Conservation (phyloP, 2,797 vertebrate species). For the Crenuchus spilurus region DNA sequence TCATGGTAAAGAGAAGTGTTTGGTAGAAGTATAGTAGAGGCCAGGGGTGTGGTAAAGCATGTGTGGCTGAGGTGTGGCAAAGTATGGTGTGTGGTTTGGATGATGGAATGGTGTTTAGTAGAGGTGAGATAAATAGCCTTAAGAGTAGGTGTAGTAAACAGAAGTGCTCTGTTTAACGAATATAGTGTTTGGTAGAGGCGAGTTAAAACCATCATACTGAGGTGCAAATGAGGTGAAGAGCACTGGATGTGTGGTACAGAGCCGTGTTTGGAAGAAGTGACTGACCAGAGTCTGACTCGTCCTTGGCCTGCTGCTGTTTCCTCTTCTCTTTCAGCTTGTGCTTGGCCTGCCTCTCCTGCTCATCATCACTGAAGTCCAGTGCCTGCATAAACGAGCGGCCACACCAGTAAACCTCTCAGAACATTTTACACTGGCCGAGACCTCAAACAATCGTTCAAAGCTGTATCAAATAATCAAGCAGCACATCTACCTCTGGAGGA, state of each 20-base stretch:
- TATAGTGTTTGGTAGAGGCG: background rate
- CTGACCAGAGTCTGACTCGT: conserved; percentile 57
- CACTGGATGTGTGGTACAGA: background rate
- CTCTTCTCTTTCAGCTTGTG: conserved; percentile 75
- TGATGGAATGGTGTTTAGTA: background rate
- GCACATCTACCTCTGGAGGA: conserved; percentile 82
- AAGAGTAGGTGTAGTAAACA: background rate
- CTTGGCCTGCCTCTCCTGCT: conserved; percentile 85
- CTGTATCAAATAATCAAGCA: too few relatives aligned
- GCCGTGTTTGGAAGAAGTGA: background rate
- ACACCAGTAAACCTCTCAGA: background rate
- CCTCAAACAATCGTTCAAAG: too few relatives aligned
- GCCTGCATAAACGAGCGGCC: conserved; percentile 68
- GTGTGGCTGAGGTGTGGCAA: background rate
- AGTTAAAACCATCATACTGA: too few relatives aligned
- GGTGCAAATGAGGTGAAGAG: too few relatives aligned
- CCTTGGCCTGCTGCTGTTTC: conserved; percentile 55
- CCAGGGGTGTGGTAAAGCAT: too few relatives aligned
- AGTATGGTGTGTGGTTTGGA: background rate
- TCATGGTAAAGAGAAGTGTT: background rate
- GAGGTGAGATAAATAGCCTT: background rate
- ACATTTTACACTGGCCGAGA: too few relatives aligned
- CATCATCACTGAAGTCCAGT: conserved; percentile 93
- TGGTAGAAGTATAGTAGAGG: background rate
- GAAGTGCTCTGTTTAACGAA: background rate